Evolutionary conservation across 2,888 invertebrate species (phyloP), one percentile per base, ranked within the genome.

Genomic region (Apotomis betuletana): DNA sequence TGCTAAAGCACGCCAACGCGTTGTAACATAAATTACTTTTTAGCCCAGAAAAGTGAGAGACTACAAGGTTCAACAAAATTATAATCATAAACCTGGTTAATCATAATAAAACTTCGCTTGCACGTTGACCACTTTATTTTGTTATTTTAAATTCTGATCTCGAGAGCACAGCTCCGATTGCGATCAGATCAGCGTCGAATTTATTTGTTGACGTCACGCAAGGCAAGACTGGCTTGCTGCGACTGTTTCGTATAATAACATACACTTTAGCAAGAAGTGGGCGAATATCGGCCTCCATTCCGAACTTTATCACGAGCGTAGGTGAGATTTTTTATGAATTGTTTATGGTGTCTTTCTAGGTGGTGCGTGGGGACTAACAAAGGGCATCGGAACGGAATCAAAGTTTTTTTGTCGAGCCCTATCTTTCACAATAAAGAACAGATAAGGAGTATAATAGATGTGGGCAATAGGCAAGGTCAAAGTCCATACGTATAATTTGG

Each of bases 271-370:
- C 75, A 41, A 41, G 75, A 79, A 80, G 90, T 90, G 90, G 90
- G 91, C 88, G 90, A 87, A 84, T 81, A 85, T 85, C 74, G 81
- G 80, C 84, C 83, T 88, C 87, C 87, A 88, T 90, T 89, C 88
- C 88, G 87, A 88, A 89, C 87, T 84, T 84, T 84, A 87, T 85
- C 79, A 77, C 77, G 78, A 78, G 89, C 87, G 91, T 91, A 89
- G 91, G 90, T 85, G 88, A 84, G 82, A 83, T 80, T 46, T 49
- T 79, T 81, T 85, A 79, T 78, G 82, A 81, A 80, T 78, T 83
- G 79, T 84, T 84, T 79, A 83, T 79, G 74, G 71, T 74, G 78
- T 78, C 73, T 73, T 73, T 76, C 70, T 65, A 71, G 75, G 77
- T 62, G 61, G 38, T 27, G 58, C 36, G 54, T 64, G 49, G 75